These are phyloP conservation scores for Porites rus DNA, from an alignment of 92 coral and sea anemone species.

Conservation along the genomic window DNA sequence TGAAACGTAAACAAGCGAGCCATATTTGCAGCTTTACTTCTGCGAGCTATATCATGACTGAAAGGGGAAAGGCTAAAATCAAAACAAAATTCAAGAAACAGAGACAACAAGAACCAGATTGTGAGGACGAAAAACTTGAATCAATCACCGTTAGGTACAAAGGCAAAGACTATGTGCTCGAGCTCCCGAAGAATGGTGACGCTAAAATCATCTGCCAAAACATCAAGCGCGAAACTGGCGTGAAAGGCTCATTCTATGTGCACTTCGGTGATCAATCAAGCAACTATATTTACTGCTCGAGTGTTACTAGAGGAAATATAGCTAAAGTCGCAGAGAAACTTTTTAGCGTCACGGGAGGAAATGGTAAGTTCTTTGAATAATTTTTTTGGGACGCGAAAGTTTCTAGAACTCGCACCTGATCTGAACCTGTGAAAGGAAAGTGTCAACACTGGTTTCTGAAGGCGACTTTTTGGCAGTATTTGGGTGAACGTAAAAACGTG, in stretches of 20 bases:
- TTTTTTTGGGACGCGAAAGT: too few relatives aligned
- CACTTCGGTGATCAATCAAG: conserved; percentile 64
- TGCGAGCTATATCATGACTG: too few relatives aligned
- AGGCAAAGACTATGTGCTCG: conserved; percentile 56
- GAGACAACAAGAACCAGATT: not conserved
- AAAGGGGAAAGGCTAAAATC: not conserved
- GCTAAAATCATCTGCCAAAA: conserved; percentile 57
- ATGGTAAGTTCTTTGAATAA: conserved; percentile 57
- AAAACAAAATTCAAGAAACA: conserved; percentile 4
- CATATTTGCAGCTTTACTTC: too few relatives aligned
- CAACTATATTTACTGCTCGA: conserved; percentile 79
- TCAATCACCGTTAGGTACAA: conserved; percentile 62
- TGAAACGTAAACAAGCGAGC: too few relatives aligned
- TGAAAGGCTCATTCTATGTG: conserved; percentile 83
- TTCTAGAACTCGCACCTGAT: too few relatives aligned
- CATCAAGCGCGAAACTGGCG: conserved; percentile 73
- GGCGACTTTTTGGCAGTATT: too few relatives aligned
- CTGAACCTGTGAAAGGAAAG: too few relatives aligned
- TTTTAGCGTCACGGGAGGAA: conserved; percentile 84
- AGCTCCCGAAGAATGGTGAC: conserved; percentile 71
- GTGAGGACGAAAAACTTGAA: conserved; percentile 36
- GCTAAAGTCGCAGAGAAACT: conserved; percentile 63
- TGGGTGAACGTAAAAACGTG: too few relatives aligned
- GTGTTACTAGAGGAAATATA: conserved; percentile 73
- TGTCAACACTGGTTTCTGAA: too few relatives aligned